Evolutionary conservation across 92 coral and sea anemone species (phyloP).

Genomic region (Ricordea florida): DNA sequence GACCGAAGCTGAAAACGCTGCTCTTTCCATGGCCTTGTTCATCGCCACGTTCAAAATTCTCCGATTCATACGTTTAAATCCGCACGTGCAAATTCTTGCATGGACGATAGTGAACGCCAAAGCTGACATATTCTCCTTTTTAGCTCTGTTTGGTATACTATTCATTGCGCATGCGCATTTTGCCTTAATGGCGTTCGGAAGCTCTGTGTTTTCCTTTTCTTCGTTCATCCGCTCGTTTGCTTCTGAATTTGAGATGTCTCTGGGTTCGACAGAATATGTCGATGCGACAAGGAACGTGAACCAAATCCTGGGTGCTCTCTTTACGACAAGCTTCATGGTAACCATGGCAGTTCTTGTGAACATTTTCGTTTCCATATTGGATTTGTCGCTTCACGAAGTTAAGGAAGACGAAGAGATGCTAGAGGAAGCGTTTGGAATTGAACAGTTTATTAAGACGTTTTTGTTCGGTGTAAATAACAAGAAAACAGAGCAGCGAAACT

Average conservation of each 20-base stretch:
- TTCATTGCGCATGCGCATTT: conserved; percentile 35
- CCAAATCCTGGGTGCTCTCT: conserved; percentile 3
- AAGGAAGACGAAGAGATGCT: conserved; percentile 28
- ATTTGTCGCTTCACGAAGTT: conserved; percentile 26
- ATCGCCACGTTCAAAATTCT: conserved; percentile 42
- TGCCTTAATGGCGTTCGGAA: conserved; percentile 28
- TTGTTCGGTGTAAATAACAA: not conserved
- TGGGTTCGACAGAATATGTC: conserved; percentile 41
- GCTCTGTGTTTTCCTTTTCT: conserved; percentile 13
- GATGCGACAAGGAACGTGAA: not conserved
- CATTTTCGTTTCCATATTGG: conserved; percentile 41
- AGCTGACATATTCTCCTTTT: conserved; percentile 17
- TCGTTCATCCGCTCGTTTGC: conserved; percentile 12
- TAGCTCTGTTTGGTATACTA: not conserved
- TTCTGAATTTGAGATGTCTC: conserved; percentile 31
- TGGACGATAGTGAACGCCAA: conserved; percentile 37
- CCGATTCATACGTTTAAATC: conserved; percentile 35
- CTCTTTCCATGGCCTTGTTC: conserved; percentile 38
- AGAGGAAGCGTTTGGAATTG: conserved; percentile 32
- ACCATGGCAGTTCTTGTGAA: conserved; percentile 35
- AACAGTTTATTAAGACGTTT: conserved; percentile 17
- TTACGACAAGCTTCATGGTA: conserved; percentile 28
- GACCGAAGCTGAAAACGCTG: conserved; percentile 36
- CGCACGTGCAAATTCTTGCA: conserved; percentile 31
- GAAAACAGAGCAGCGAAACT: not conserved